Base-by-base conservation (phyloP, 1,140 invertebrate genomes). In the Drosophila rhopaloa region DNA sequence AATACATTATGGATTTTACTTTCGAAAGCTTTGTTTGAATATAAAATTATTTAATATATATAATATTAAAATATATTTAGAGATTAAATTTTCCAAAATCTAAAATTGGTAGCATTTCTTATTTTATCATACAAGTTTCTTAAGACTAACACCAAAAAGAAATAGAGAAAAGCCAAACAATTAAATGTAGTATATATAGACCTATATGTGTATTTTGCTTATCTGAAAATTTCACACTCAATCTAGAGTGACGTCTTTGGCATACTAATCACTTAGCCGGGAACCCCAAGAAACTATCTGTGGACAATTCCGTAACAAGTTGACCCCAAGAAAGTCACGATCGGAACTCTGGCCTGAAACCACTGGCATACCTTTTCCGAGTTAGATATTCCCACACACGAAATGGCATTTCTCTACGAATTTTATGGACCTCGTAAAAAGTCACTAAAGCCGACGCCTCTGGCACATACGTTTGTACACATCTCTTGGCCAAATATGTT, bases 401-500 rank as follows among this genome's bases (percentile, higher is more conserved):
- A 50, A 32, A 5, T 10, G 48, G 48, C 27, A 27, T 62, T 56
- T 68, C 50, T 70, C n/a, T 5, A 5, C n/a, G 19, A 9, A 38
- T 72, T 71, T 72, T 71, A 71, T 71, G 66, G 54, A 44, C 9
- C 37, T 71, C 68, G 54, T 72, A 72, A 71, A 72, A 27, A 66
- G 59, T 27, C 65, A 68, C 53, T 46, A 66, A 66, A 32, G 46
- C 54, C 32, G 43, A 72, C 68, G 68, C 68, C 68, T 72, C 43
- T 6, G 41, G 40, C 43, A 53, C 48, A 37, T 37, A n/a, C 5
- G 6, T 24, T 9, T 24, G 19, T 47, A 13, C 19, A 24, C 13
- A 24, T 27, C 19, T 38, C 40, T 67, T 43, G 62, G 66, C 48
- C 50, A 56, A 63, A 79, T 76, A 58, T 76, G 79, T 82, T 83